A percentile compares a stretch with the other conserved stretches of the same genome.
phyloP scores from a whole-genome alignment of 2,113 vertebrate species.

The Sigmodon hispidus region DNA sequence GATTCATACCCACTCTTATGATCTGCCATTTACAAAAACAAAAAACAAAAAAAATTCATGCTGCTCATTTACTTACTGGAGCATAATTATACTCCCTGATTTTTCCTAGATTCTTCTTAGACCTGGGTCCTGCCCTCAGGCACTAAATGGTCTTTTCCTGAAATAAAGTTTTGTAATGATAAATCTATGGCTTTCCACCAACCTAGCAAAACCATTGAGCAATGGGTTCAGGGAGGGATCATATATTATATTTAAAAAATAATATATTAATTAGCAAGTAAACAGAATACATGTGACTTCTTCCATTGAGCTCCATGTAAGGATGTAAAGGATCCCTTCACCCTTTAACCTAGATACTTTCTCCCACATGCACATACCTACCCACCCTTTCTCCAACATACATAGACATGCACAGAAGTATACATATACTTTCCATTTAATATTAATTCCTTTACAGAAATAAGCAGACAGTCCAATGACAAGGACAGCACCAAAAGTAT shows the following conservation, averaged over 20 bases:
- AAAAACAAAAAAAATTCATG: no score
- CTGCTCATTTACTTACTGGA: no score
- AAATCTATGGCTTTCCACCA: no score
- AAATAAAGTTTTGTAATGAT: no score
- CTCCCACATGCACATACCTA: background rate
- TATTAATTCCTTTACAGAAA: slow-evolving; percentile 6
- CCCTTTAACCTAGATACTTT: background rate
- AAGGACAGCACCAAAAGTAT: background rate
- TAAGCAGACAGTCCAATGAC: background rate
- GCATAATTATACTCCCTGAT: no score
- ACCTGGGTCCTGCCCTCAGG: no score
- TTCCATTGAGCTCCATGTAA: background rate
- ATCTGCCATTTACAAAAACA: no score
- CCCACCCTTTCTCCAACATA: background rate
- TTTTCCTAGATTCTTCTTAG: no score
- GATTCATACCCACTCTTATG: no score
- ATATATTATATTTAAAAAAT: background rate
- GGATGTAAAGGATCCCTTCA: no score
- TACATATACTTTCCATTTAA: background rate
- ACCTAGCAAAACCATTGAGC: background rate
- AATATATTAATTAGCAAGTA: background rate
- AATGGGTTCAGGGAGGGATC: background rate
- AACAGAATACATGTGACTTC: background rate
- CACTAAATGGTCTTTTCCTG: no score
- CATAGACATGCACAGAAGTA: background rate